Percentiles rank a stretch among this genome's conserved stretches.
These are phyloP conservation scores for Pampus argenteus DNA, from an alignment of 2,797 vertebrate species.

Conservation along the genomic window DNA sequence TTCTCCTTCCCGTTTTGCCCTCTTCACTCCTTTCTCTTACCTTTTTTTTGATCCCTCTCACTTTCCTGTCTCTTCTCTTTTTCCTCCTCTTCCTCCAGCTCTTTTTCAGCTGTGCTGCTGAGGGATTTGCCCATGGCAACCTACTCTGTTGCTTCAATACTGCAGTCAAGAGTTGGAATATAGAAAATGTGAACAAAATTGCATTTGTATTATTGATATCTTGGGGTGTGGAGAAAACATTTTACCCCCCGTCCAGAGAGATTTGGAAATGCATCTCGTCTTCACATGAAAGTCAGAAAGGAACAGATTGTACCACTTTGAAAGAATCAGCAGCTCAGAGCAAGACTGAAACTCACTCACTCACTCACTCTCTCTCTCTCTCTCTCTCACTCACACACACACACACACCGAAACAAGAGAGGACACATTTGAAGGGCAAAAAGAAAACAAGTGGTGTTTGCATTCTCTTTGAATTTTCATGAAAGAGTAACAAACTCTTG, in stretches of 20 bases:
- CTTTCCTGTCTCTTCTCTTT: slow-evolving; percentile 32
- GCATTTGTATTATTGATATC: slow-evolving; percentile 37
- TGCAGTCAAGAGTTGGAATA: slow-evolving; percentile 29
- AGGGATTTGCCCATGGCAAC: slow-evolving; percentile 52
- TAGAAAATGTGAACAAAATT: slow-evolving; percentile 10
- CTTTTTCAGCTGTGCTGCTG: slow-evolving; percentile 25
- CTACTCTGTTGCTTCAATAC: slow-evolving; percentile 25
- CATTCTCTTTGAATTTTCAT: slow-evolving; percentile 21
- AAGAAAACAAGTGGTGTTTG: not conserved
- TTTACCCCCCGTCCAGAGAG: slow-evolving; percentile 37
- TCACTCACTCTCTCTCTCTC: not conserved
- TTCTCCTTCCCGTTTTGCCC: slow-evolving; percentile 2
- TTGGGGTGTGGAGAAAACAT: slow-evolving; percentile 25
- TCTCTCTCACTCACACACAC: slow-evolving; percentile 1
- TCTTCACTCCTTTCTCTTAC: slow-evolving; percentile 18
- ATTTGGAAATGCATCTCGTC: slow-evolving; percentile 44
- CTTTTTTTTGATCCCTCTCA: slow-evolving; percentile 38
- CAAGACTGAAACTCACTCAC: slow-evolving; percentile 10
- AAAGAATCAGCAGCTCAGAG: slow-evolving; percentile 8
- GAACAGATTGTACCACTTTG: not conserved
- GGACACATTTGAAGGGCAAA: not conserved
- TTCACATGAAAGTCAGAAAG: slow-evolving; percentile 53
- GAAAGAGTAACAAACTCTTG: not conserved
- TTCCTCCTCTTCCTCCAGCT: slow-evolving; percentile 33
- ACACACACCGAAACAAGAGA: not conserved